Evolutionary conservation across 2,113 vertebrate genomes (phyloP), one percentile per base, ranked within the genome.

Genomic region (Fulica atra): DNA sequence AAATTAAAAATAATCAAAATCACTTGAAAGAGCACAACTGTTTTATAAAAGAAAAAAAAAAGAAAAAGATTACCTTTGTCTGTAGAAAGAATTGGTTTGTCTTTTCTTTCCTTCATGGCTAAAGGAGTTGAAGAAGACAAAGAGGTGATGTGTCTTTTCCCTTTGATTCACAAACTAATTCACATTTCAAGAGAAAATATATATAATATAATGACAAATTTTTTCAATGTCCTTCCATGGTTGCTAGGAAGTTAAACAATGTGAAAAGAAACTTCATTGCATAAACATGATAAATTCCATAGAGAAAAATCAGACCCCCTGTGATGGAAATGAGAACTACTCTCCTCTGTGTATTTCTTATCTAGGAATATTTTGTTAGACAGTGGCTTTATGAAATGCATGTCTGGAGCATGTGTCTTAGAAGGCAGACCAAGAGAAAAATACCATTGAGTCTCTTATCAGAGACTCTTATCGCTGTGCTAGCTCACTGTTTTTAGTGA

Each of bases 361-460:
- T 56, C 60, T 56, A 50, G 13, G 10, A 7, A 44, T 66, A 70
- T 70, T 57, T 76, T 71, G 31, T 76, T 71, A 81, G 31, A n/a
- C 16, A 20, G 0, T n/a, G 4, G 5, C 11, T 50, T 60, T 65
- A 50, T 16, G 24, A 40, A 61, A 42, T 1, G 0, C 4, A 61
- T 71, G 4, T 56, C 28, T 44, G 21, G 13, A 68, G 13, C 11
- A 36, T 20, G 33, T 16, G 5, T 7, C 21, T 57, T 31, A 31
- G 36, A 70, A 85, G 6, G 15, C 11, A 54, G 18, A 57, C 13
- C 2, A 38, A 86, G 8, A 69, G 36, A 59, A 78, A 81, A 51
- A 73, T 36, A 5, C 23, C 7, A 31, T 16, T 56, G 21, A 46
- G 4, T 57, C 20, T 35, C 16, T 46, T 56, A 35, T 56, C 20